Evolutionary conservation across 2,797 vertebrate genomes (phyloP).

Genomic region (Pangasius djambal): DNA sequence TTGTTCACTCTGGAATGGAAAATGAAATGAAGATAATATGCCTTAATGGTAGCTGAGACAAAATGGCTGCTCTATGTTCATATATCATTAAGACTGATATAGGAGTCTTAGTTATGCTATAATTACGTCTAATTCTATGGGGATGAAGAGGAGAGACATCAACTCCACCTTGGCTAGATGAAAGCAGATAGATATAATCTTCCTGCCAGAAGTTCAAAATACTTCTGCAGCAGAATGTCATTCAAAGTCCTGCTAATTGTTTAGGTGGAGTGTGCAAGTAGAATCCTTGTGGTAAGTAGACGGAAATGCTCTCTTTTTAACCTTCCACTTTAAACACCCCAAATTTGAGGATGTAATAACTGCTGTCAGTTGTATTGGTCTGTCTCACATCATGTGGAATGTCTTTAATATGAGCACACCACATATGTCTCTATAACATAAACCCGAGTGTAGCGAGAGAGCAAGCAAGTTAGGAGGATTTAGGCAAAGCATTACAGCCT

Average conservation of each 20-base stretch:
- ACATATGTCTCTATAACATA: constrained; percentile 68
- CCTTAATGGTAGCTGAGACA: neutral
- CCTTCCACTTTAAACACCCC: constrained; percentile 56
- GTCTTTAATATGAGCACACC: constrained; percentile 62
- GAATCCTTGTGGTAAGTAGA: constrained; percentile 46
- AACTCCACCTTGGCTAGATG: constrained; percentile 25
- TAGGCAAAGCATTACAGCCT: constrained; percentile 75
- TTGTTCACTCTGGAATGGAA: constrained; percentile 7
- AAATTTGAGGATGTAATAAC: constrained; percentile 57
- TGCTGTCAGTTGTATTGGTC: constrained; percentile 55
- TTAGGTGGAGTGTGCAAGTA: constrained; percentile 50
- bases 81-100: neutral
- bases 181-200: constrained; percentile 37
- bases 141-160: constrained; percentile 12
- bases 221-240: constrained; percentile 45
- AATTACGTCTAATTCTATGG: neutral
- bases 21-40: constrained; percentile 23
- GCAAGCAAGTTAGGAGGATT: constrained; percentile 68
- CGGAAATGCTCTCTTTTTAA: constrained; percentile 55
- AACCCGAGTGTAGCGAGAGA: constrained; percentile 49
- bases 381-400: constrained; percentile 60
- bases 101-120: neutral
- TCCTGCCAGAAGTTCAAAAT: constrained; percentile 37
- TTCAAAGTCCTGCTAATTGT: constrained; percentile 57
- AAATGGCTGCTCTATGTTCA: neutral